phyloP scores from a whole-genome alignment of 2,113 vertebrate species.

The Speoplatyrhinus poulsoni region DNA sequence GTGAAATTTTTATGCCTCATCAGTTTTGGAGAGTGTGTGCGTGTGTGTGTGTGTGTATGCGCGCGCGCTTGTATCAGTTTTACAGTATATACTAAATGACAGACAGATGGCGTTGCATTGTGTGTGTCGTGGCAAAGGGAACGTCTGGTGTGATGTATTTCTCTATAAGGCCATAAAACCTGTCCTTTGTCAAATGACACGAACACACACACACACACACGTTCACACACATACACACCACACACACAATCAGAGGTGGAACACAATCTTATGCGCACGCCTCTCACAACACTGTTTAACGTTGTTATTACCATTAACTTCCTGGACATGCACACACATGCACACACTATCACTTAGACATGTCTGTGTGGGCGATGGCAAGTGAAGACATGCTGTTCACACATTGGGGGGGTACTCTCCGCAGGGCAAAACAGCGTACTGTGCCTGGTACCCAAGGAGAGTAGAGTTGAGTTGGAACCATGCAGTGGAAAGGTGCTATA shows the following conservation, averaged over 20 bases:
- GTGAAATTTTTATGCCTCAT: too few relatives aligned
- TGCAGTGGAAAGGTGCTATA: not conserved
- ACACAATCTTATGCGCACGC: not conserved
- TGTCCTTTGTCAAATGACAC: not conserved
- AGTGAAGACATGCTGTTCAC: conserved; percentile 56
- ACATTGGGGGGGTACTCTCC: not conserved
- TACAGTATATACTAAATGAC: too few relatives aligned
- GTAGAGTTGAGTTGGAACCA: conserved; percentile 25
- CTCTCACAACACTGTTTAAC: not conserved
- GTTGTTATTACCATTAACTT: not conserved
- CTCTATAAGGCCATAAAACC: not conserved
- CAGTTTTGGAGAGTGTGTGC: too few relatives aligned
- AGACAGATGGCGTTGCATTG: not conserved
- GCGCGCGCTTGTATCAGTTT: too few relatives aligned
- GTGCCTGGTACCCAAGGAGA: not conserved
- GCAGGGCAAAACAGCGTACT: too few relatives aligned
- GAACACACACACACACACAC: not conserved
- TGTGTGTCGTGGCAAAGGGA: not conserved
- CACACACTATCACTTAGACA: conserved; percentile 43
- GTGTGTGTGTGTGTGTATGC: too few relatives aligned
- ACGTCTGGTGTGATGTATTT: not conserved
- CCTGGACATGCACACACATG: conserved; percentile 4
- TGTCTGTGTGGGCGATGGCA: conserved; percentile 56
- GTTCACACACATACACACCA: too few relatives aligned
- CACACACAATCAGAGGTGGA: not conserved